Base-by-base conservation (phyloP, 2,113 vertebrate genomes). In the Xiphophorus hellerii region DNA sequence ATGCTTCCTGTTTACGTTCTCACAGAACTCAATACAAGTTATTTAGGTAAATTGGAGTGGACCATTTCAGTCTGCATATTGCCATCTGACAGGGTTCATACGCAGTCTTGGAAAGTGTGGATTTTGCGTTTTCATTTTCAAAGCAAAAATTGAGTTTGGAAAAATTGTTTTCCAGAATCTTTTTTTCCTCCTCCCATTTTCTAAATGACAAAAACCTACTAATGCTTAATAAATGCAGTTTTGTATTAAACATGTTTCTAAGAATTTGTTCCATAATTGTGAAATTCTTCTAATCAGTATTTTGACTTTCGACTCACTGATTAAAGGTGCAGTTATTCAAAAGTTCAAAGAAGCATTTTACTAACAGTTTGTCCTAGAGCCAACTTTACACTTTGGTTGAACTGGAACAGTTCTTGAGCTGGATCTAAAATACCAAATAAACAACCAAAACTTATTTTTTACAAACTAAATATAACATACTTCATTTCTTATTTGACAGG, bases 31-130 rank as follows among this genome's bases (percentile, higher is more conserved):
- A 48, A 20, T 48, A 20, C 44, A 48, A 48, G 44, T 17, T 8
- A n/a, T 54, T 68, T 17, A 37, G 60, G 71, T 64, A 51, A 28
- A 73, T 29, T 1, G 10, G 37, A 14, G 22, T 25, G 14, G 9
- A 30, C 44, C 54, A 17, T 44, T 86, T 81, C 37, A 71, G 74
- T 71, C 75, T 58, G 25, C 51, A 58, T n/a, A n/a, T n/a, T n/a
- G 17, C 25, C 51, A 58, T n/a, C 51, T 48, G 44, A 20, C 44
- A 48, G 44, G 17, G 44, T 10, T 25, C 51, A 22, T 58, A 3
- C 0, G 0, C 22, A 58, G 25, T 58, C 51, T 58, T 58, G 7
- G 25, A n/a, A 58, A 58, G 51, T 58, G 25, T 9, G 22, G 25
- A 48, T 20, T 17, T 17, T 30, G 29, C 61, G 6, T 29, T 29